These are phyloP conservation scores for Trachymyrmex cornetzi DNA, from an alignment of 1,140 invertebrate species.

Conservation along the genomic window DNA sequence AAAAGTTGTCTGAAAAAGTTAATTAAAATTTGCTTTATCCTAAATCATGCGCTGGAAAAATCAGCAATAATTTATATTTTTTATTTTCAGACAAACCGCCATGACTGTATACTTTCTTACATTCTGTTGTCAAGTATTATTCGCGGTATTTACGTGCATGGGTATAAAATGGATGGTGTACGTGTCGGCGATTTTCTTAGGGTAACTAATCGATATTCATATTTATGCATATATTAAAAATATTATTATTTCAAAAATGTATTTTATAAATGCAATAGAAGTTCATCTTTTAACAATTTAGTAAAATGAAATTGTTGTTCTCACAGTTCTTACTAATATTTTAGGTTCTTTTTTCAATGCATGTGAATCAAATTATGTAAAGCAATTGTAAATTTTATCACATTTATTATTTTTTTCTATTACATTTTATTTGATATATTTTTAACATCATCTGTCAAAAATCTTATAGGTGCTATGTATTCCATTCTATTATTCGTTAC, in stretches of 20 bases:
- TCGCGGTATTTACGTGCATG: conserved; percentile 35
- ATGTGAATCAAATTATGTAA: not conserved
- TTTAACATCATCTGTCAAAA: not conserved
- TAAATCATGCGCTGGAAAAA: not conserved
- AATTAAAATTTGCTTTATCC: not conserved
- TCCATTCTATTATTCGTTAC: conserved; percentile 34
- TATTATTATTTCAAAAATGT: not conserved
- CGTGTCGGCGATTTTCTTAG: conserved; percentile 87
- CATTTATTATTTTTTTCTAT: not conserved
- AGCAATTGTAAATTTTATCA: not conserved
- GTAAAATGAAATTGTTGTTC: not conserved
- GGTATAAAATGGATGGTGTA: conserved; percentile 88
- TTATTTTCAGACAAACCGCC: conserved; percentile 60
- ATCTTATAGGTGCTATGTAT: too few species aligned
- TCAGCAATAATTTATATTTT: conserved; percentile 43
- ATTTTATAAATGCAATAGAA: not conserved
- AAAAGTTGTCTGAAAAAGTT: not conserved
- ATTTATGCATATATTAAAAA: not conserved
- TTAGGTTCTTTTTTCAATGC: not conserved
- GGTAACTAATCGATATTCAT: conserved; percentile 78
- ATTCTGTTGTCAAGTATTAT: conserved; percentile 55
- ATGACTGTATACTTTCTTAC: conserved; percentile 58
- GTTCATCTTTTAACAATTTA: not conserved
- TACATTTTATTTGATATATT: not conserved
- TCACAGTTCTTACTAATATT: not conserved